These are phyloP conservation scores for Papilio aristodemus DNA, from an alignment of 1,140 invertebrate species.

Conservation along the genomic window DNA sequence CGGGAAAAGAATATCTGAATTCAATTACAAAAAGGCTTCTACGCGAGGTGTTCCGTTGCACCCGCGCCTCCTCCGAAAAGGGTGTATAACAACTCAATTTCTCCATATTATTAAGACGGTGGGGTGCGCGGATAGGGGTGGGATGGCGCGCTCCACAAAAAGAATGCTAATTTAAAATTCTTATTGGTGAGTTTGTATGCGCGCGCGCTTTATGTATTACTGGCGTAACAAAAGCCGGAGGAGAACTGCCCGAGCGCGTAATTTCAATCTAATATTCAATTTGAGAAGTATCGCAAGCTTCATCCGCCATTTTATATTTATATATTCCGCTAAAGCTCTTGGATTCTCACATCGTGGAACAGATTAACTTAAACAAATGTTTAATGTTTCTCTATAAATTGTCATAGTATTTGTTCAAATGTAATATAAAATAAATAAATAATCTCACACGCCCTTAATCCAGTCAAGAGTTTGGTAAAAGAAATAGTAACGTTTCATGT, in stretches of 20 bases:
- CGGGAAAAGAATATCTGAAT: slow-evolving; percentile 76
- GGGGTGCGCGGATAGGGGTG: slow-evolving; percentile 58
- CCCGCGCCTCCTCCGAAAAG: slow-evolving; percentile 72
- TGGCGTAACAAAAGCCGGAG: slow-evolving; percentile 70
- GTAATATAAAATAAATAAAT: no score
- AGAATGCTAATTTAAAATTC: slow-evolving; percentile 80
- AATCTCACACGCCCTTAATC: no score
- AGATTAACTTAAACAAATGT: slow-evolving; percentile 28
- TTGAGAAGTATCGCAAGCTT: slow-evolving; percentile 69
- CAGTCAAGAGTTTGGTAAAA: no score
- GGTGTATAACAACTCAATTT: slow-evolving; percentile 79
- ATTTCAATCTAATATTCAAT: slow-evolving; percentile 79
- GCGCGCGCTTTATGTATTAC: slow-evolving; percentile 75
- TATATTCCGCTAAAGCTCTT: slow-evolving; percentile 56
- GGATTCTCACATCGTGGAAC: slow-evolving; percentile 53
- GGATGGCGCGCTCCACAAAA: slow-evolving; percentile 72
- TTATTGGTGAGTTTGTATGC: slow-evolving; percentile 75
- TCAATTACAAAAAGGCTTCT: slow-evolving; percentile 79
- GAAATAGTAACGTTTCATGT: slow-evolving; percentile 36
- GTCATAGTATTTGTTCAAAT: neutral
- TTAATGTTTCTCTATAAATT: neutral
- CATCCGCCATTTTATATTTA: slow-evolving; percentile 69
- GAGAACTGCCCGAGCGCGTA: slow-evolving; percentile 70
- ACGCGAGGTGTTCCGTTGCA: slow-evolving; percentile 67
- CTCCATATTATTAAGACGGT: slow-evolving; percentile 76